Evolutionary conservation across 2,113 vertebrate genomes (phyloP).

Genomic region (Megalops atlanticus): DNA sequence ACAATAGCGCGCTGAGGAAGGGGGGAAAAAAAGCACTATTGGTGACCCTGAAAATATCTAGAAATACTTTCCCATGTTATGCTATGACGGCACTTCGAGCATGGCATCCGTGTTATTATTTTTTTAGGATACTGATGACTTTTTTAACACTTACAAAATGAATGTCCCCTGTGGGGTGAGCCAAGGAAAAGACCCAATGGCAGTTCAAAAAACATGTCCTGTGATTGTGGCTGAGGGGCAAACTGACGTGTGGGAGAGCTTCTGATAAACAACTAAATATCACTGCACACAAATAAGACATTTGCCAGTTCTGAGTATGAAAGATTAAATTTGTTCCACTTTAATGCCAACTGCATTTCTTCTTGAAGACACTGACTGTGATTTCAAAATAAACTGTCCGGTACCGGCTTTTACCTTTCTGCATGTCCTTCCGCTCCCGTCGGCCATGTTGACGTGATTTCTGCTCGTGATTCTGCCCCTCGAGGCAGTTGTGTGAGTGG

Average conservation of each 20-base stretch:
- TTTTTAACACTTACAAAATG: neutral
- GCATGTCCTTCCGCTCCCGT: neutral
- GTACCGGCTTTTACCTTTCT: too few relatives aligned
- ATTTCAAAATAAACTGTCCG: neutral
- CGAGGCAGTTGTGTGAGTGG: too few relatives aligned
- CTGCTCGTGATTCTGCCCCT: too few relatives aligned
- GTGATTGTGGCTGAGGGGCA: neutral
- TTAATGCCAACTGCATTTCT: neutral
- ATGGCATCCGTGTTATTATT: neutral
- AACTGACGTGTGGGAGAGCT: neutral
- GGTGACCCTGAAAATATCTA: conserved; percentile 16
- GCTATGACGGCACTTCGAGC: neutral
- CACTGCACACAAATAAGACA: neutral
- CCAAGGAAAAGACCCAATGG: neutral
- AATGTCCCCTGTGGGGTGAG: neutral
- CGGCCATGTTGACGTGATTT: neutral
- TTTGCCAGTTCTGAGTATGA: neutral
- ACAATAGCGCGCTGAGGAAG: conserved; percentile 44
- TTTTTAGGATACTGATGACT: neutral
- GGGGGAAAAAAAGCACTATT: neutral
- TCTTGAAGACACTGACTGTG: neutral
- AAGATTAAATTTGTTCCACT: neutral
- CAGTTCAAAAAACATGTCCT: neutral
- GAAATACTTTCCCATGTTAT: conserved; percentile 1
- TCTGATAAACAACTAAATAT: neutral